Percentiles rank a stretch among this genome's conserved stretches.
Conservation (phyloP, 2,888 invertebrate genomes). For the Sussaba pulchella region DNA sequence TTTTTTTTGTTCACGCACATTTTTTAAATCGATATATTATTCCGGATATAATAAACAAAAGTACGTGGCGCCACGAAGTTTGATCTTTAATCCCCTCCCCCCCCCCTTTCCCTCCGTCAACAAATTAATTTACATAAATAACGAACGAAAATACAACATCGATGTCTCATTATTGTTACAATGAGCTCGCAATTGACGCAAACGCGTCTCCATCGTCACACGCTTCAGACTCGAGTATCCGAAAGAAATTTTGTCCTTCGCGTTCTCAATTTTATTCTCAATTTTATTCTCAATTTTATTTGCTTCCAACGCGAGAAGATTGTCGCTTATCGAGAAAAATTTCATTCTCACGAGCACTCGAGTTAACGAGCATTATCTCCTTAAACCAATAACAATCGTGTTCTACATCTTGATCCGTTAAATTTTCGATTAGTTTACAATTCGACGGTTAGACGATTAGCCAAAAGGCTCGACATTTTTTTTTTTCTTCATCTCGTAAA, state of each 20-base stretch:
- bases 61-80: slow-evolving; percentile 17
- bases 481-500: slow-evolving; percentile 16
- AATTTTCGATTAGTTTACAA: slow-evolving; percentile 41
- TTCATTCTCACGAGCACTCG: slow-evolving; percentile 33
- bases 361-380: slow-evolving; percentile 34
- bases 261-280: too few species aligned
- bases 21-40: slow-evolving; percentile 47
- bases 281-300: background rate
- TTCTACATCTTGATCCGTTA: slow-evolving; percentile 45
- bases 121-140: slow-evolving; percentile 54
- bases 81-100: background rate
- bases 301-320: slow-evolving; percentile 19
- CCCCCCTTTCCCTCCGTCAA: background rate
- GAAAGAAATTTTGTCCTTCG: background rate
- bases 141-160: slow-evolving; percentile 57
- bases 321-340: background rate
- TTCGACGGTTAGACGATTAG: slow-evolving; percentile 25
- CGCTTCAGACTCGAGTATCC: slow-evolving; percentile 11
- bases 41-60: slow-evolving; percentile 48
- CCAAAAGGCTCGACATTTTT: slow-evolving; percentile 32
- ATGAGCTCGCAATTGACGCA: slow-evolving; percentile 32
- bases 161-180: slow-evolving; percentile 44
- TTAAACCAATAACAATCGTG: slow-evolving; percentile 63
- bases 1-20: slow-evolving; percentile 32
- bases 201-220: slow-evolving; percentile 8